Conservation (phyloP, 2,888 invertebrate genomes). For the Mystacides longicornis region DNA sequence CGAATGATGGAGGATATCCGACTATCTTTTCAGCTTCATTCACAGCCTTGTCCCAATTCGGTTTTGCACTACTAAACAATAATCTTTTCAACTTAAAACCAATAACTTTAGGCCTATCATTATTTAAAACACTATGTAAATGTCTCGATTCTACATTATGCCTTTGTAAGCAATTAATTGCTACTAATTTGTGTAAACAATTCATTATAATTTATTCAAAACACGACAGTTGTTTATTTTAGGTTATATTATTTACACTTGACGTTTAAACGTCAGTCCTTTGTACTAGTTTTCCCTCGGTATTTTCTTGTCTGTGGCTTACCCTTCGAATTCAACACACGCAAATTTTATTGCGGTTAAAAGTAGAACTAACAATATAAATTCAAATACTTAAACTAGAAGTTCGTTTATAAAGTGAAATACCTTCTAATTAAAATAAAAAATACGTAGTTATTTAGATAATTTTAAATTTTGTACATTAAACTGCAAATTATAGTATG, state of each 20-base stretch:
- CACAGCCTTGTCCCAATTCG: conserved; percentile 43
- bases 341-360: too few species aligned
- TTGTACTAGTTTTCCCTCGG: neutral
- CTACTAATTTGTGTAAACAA: neutral
- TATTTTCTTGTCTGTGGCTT: neutral
- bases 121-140: neutral
- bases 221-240: neutral
- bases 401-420: too few species aligned
- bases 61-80: conserved; percentile 11
- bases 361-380: too few species aligned
- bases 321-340: too few species aligned
- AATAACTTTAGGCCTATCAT: neutral
- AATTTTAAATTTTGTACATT: too few species aligned
- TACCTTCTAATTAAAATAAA: too few species aligned
- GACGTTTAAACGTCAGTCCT: neutral
- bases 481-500: too few species aligned
- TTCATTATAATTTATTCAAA: neutral
- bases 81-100: neutral
- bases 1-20: conserved; percentile 53
- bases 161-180: neutral
- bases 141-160: neutral
- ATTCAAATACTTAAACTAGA: too few species aligned
- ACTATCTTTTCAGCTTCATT: conserved; percentile 48
- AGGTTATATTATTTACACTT: neutral
- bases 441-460: too few species aligned